These are phyloP conservation scores for Heliconius hermathena DNA, from an alignment of 1,140 invertebrate genomes.

Conservation along the genomic window DNA sequence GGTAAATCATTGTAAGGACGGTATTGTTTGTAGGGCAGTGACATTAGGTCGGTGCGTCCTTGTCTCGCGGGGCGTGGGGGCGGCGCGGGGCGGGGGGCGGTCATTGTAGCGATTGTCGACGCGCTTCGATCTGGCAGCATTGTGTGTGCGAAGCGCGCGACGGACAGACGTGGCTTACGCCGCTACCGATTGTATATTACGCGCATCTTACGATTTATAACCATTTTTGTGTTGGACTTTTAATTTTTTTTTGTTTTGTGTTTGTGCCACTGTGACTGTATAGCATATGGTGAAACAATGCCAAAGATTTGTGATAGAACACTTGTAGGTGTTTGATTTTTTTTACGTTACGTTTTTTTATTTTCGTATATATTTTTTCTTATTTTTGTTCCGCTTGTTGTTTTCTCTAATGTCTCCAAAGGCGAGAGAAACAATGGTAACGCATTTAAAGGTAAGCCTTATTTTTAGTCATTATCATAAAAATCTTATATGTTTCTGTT, in stretches of 20 bases:
- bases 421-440: conserved; percentile 76
- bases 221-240: conserved; percentile 55
- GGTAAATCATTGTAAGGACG: conserved; percentile 56
- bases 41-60: conserved; percentile 78
- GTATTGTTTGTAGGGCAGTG: conserved; percentile 79
- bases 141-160: conserved; percentile 68
- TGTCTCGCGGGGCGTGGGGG: conserved; percentile 70
- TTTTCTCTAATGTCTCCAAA: conserved; percentile 71
- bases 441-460: conserved; percentile 65
- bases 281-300: conserved; percentile 58
- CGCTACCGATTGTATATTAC: conserved; percentile 52
- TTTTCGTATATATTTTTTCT: conserved; percentile 40
- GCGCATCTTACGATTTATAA: conserved; percentile 57
- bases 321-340: conserved; percentile 60
- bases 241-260: conserved; percentile 59
- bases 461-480: background rate
- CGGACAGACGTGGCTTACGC: conserved; percentile 58
- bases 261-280: conserved; percentile 57
- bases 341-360: conserved; percentile 42
- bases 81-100: conserved; percentile 59
- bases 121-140: conserved; percentile 78
- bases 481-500: background rate
- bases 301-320: conserved; percentile 75
- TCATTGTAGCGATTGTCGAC: conserved; percentile 79
- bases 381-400: conserved; percentile 49